Conservation (phyloP, 2,113 vertebrate species). For the Cyanoderma ruficeps region DNA sequence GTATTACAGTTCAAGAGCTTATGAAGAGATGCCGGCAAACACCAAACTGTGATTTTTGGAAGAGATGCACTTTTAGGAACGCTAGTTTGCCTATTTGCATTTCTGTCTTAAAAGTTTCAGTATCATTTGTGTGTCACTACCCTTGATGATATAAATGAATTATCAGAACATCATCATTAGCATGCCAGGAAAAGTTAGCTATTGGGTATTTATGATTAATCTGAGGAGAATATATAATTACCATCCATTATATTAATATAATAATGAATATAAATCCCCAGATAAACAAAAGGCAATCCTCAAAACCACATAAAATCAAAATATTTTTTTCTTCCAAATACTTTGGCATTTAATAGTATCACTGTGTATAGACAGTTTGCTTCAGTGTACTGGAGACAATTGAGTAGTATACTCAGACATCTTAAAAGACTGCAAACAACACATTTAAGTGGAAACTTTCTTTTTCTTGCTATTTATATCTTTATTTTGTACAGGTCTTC, state of each 20-base stretch:
- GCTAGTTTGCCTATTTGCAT: background rate
- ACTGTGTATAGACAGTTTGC: background rate
- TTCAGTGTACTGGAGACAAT: background rate
- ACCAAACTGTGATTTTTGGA: background rate
- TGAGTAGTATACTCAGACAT: background rate
- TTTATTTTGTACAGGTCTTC: background rate
- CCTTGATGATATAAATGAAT: background rate
- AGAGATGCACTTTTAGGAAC: background rate
- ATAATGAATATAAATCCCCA: background rate
- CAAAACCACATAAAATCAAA: background rate
- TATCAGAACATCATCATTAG: conserved; percentile 34
- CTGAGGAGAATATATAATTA: conserved; percentile 12
- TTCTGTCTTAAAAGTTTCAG: background rate
- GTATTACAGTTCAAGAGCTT: background rate
- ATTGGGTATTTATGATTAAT: conserved; percentile 25
- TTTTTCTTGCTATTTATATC: background rate
- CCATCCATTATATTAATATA: background rate
- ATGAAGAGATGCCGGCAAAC: background rate
- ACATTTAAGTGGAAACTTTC: background rate
- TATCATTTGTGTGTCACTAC: background rate
- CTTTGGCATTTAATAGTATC: background rate
- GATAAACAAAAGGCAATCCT: background rate
- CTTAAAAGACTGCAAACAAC: background rate
- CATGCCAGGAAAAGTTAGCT: background rate
- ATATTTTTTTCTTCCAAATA: background rate